phyloP scores from a whole-genome alignment of 2,888 invertebrate species.

The Prenolepis imparis region DNA sequence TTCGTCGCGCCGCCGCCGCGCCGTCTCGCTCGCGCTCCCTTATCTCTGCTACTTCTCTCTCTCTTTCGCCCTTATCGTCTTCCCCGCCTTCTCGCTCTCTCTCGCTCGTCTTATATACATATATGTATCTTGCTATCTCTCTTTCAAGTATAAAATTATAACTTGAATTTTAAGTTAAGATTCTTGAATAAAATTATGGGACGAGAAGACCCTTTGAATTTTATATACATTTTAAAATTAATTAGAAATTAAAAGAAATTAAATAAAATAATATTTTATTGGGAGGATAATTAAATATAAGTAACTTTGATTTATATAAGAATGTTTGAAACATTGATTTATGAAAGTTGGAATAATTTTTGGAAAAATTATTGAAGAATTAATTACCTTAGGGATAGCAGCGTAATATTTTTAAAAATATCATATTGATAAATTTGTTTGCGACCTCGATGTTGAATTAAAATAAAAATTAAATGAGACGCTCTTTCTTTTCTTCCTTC shows the following conservation, averaged over 20 bases:
- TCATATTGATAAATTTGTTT: slow-evolving; percentile 92
- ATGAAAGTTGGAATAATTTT: slow-evolving; percentile 86
- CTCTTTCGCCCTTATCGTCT: slow-evolving; percentile 27
- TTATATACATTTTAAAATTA: slow-evolving; percentile 86
- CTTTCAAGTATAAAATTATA: too few relatives aligned
- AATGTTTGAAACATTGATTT: slow-evolving; percentile 84
- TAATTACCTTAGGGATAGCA: slow-evolving; percentile 95
- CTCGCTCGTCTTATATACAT: too few relatives aligned
- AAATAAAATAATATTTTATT: too few relatives aligned
- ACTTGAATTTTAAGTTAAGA: too few relatives aligned
- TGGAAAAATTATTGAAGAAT: slow-evolving; percentile 89
- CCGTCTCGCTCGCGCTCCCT: slow-evolving; percentile 25
- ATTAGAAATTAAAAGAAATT: too few relatives aligned
- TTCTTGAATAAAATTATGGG: slow-evolving; percentile 87
- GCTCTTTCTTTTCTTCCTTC: slow-evolving; percentile 37
- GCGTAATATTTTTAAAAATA: slow-evolving; percentile 86
- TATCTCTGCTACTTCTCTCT: slow-evolving; percentile 1
- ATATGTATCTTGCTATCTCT: too few relatives aligned
- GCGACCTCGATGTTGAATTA: slow-evolving; percentile 97
- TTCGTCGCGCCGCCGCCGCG: slow-evolving; percentile 47
- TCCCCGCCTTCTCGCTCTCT: background rate
- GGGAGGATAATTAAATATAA: slow-evolving; percentile 89
- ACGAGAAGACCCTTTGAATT: slow-evolving; percentile 94
- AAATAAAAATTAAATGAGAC: slow-evolving; percentile 89
- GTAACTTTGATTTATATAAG: slow-evolving; percentile 81